These are phyloP conservation scores for Buceros bicornis DNA, from an alignment of 2,797 vertebrate species.

Conservation along the genomic window DNA sequence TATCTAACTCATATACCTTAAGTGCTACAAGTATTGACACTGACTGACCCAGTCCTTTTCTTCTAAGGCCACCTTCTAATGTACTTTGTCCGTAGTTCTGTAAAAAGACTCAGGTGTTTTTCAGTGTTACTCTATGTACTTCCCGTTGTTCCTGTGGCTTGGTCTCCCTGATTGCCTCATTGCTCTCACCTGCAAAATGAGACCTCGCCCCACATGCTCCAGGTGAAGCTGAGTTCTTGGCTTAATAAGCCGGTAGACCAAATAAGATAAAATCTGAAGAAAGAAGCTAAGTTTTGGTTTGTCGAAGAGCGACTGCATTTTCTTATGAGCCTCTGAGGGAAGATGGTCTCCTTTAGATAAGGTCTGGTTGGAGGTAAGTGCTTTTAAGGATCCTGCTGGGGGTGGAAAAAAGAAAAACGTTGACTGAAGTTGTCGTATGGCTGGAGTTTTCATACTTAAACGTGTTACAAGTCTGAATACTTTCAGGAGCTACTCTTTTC, in stretches of 20 bases:
- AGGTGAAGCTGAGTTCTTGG: neutral
- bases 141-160: neutral
- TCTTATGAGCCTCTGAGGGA: accelerated
- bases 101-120: neutral
- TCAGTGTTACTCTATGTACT: neutral
- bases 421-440: neutral
- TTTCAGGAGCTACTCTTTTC: neutral
- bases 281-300: accelerated
- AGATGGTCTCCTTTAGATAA: accelerated
- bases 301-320: accelerated
- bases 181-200: neutral
- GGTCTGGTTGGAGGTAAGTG: accelerated
- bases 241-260: neutral
- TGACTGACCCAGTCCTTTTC: neutral
- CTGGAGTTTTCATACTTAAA: neutral
- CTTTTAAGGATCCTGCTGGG: accelerated
- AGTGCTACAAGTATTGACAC: neutral
- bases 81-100: neutral
- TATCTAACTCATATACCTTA: neutral
- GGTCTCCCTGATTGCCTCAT: neutral
- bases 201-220: neutral
- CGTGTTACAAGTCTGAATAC: accelerated
- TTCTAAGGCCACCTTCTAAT: neutral
- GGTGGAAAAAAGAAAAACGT: accelerated
- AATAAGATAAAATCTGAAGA: neutral